phyloP scores from a whole-genome alignment of 2,797 vertebrate genomes.

The Capromys pilorides region DNA sequence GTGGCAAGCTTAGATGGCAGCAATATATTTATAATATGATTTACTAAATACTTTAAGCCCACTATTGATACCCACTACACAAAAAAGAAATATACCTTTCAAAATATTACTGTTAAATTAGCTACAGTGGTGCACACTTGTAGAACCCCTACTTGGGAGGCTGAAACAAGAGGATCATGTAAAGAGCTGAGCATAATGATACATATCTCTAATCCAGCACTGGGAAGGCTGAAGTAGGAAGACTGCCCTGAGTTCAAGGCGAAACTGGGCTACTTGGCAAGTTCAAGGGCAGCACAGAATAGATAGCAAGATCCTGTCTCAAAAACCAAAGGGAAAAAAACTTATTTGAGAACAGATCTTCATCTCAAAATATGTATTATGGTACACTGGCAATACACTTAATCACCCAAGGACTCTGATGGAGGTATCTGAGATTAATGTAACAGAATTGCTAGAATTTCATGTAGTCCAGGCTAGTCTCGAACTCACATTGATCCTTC shows the following conservation, averaged over 20 bases:
- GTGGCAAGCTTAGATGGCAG: neutral
- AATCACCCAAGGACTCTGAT: neutral
- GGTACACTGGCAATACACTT: neutral
- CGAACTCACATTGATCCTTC: too few species aligned
- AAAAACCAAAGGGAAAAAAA: neutral
- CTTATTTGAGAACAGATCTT: neutral
- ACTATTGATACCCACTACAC: neutral
- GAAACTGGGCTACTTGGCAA: neutral
- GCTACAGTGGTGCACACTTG: neutral
- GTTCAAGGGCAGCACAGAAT: neutral
- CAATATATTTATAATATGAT: neutral
- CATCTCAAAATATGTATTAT: neutral
- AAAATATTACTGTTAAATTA: neutral
- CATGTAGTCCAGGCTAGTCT: too few species aligned
- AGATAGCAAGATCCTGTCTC: neutral
- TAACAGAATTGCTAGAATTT: neutral
- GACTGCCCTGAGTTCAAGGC: neutral
- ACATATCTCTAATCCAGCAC: neutral
- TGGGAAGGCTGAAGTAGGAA: neutral
- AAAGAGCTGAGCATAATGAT: neutral
- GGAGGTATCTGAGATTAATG: neutral
- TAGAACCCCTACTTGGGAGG: neutral
- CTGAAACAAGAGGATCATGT: neutral
- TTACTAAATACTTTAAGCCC: neutral
- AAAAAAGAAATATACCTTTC: neutral